Conservation (phyloP, 2,797 vertebrate species). For the Pangasius macronema region DNA sequence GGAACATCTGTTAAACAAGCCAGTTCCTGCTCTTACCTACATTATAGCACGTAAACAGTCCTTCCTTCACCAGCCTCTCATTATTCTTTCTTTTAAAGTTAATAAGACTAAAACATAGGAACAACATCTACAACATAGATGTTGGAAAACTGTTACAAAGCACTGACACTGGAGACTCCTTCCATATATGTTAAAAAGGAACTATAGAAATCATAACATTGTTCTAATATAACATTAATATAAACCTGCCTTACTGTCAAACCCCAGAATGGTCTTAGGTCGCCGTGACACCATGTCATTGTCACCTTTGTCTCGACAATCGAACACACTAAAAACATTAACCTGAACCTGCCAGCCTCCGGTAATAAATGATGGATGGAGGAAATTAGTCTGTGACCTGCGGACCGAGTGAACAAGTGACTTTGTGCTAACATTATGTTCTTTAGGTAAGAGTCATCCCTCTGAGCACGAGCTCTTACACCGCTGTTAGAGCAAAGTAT, state of each 20-base stretch:
- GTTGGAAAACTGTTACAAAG: not conserved
- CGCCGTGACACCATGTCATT: no score
- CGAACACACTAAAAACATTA: no score
- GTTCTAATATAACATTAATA: no score
- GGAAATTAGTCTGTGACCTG: slow-evolving; percentile 22
- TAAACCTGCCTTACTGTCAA: not conserved
- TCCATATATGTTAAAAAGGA: not conserved
- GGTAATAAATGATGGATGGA: slow-evolving; percentile 41
- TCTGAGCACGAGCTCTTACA: slow-evolving; percentile 12
- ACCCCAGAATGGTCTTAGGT: no score
- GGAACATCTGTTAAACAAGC: not conserved
- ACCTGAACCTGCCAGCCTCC: slow-evolving; percentile 26
- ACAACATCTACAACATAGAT: not conserved
- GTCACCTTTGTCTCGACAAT: no score
- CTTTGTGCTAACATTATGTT: slow-evolving; percentile 20
- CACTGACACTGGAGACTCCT: not conserved
- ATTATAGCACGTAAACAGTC: not conserved
- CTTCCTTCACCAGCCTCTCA: not conserved
- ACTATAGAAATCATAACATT: not conserved
- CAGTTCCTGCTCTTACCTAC: not conserved
- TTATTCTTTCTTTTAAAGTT: not conserved
- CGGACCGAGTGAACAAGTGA: slow-evolving; percentile 25
- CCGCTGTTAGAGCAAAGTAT: slow-evolving; percentile 29
- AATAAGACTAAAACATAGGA: not conserved
- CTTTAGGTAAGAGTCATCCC: slow-evolving; percentile 34